Evolutionary conservation across 2,797 vertebrate genomes (phyloP), one percentile per base, ranked within the genome.

Genomic region (Myotis myotis): DNA sequence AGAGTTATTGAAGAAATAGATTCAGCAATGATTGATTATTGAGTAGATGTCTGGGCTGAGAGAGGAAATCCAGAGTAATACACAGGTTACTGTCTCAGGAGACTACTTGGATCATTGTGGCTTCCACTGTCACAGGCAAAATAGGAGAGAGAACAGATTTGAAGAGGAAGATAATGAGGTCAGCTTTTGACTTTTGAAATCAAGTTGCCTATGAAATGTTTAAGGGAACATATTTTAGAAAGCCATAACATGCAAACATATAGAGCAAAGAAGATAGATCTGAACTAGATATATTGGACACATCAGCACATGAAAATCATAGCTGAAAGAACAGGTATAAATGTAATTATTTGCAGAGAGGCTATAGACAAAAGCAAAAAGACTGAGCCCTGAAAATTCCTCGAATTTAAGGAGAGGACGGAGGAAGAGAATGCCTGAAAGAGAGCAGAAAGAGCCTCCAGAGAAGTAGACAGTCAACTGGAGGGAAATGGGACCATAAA

Each of bases 101-200:
- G 19, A 92, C 25, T 8, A 7, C 25, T 66, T 78, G n/a, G 22
- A 53, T 88, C 36, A 62, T 12, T 2, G 8, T 57, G n/a, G 28
- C 28, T 78, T 87, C 72, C 23, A 64, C 28, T 33, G 23, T 87
- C 33, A 22, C 3, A 82, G 47, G 16, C 57, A 36, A 76, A 83
- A 85, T 2, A 72, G 25, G 20, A 78, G 47, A 76, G 36, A 53
- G 25, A 60, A 78, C 3, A 36, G 4, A 11, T 93, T 76, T 78
- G 60, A 89, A 72, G 89, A 82, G 70, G 71, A 85, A 79, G 23
- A 6, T 30, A 20, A 51, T 80, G 47, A 87, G 78, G 62, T 74
- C 30, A 57, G 20, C n/a, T 93, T 96, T 89, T 85, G 85, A 60
- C 36, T 76, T 62, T 92, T 95, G 41, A 78, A 93, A 64, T 78